A percentile compares a stretch with the other conserved stretches of the same genome.
phyloP scores from a whole-genome alignment of 92 coral and sea anemone genomes.

The Umimayanthus chanpuru region DNA sequence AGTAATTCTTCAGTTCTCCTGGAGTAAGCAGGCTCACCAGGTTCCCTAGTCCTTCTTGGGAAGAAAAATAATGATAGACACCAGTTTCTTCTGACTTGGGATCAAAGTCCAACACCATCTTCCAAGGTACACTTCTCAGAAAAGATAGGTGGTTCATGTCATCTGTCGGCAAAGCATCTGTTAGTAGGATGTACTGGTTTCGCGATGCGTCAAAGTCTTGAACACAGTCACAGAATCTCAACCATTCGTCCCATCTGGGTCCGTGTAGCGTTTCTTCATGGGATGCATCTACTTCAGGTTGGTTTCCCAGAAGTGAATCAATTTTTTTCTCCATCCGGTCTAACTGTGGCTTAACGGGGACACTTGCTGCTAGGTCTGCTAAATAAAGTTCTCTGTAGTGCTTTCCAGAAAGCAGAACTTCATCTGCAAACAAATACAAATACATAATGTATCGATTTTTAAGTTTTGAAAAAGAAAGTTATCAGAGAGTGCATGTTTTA shows the following conservation, averaged over 20 bases:
- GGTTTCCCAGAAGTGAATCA: slow-evolving; percentile 23
- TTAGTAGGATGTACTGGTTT: slow-evolving; percentile 74
- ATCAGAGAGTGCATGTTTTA: too few species aligned
- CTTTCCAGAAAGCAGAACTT: slow-evolving; percentile 51
- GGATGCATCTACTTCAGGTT: slow-evolving; percentile 24
- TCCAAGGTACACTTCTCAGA: slow-evolving; percentile 84
- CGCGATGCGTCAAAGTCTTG: slow-evolving; percentile 63
- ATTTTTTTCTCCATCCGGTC: slow-evolving; percentile 44
- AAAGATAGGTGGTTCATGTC: slow-evolving; percentile 58
- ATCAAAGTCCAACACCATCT: slow-evolving; percentile 87
- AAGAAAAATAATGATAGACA: slow-evolving; percentile 61
- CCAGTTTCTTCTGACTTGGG: slow-evolving; percentile 86
- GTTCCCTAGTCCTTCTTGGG: slow-evolving; percentile 60
- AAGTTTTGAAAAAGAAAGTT: too few species aligned
- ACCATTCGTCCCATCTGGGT: slow-evolving; percentile 77
- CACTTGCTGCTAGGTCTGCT: slow-evolving; percentile 44
- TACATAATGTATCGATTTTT: too few species aligned
- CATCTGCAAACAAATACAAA: slow-evolving; percentile 48
- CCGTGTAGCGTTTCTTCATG: slow-evolving; percentile 62
- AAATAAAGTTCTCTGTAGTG: slow-evolving; percentile 68
- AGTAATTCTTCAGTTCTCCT: slow-evolving; percentile 57
- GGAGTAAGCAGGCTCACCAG: slow-evolving; percentile 80
- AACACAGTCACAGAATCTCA: slow-evolving; percentile 66
- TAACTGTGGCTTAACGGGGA: slow-evolving; percentile 6
- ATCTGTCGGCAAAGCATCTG: slow-evolving; percentile 67